Evolutionary conservation across 1,140 invertebrate genomes (phyloP).

Genomic region (Anastrepha ludens): DNA sequence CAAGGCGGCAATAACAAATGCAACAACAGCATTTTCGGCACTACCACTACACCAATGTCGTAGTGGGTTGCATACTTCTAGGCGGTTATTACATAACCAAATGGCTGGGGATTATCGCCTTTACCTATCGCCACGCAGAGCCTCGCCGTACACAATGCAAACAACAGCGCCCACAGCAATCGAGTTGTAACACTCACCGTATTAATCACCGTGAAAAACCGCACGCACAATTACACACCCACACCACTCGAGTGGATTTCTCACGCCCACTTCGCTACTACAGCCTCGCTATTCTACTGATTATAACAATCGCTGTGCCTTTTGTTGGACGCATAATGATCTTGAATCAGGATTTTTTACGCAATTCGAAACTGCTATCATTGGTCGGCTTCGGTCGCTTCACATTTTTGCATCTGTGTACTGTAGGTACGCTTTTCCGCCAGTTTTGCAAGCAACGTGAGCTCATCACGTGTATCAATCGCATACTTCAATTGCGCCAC

Average conservation of each 20-base stretch:
- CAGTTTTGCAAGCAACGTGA: background rate
- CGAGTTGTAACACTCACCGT: background rate
- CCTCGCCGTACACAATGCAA: background rate
- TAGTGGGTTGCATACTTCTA: background rate
- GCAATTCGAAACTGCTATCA: background rate
- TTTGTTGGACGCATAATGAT: slow-evolving; percentile 44
- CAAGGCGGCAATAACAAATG: background rate
- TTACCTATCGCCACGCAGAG: background rate
- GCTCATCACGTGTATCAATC: slow-evolving; percentile 27
- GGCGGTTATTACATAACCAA: background rate
- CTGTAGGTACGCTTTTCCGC: background rate
- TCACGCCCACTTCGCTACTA: background rate
- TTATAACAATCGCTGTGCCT: background rate
- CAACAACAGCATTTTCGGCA: background rate
- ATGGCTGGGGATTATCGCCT: background rate
- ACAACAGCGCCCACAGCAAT: background rate
- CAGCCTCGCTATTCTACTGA: background rate
- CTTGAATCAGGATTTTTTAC: background rate
- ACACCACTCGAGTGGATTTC: background rate
- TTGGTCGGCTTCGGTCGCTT: background rate
- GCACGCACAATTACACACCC: background rate
- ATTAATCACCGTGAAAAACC: background rate
- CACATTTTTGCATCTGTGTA: background rate
- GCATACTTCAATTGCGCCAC: background rate
- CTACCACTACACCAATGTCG: background rate